A percentile compares a stretch with the other conserved stretches of the same genome.
phyloP scores from a whole-genome alignment of 2,797 vertebrate species.

The Muscicapa striata region DNA sequence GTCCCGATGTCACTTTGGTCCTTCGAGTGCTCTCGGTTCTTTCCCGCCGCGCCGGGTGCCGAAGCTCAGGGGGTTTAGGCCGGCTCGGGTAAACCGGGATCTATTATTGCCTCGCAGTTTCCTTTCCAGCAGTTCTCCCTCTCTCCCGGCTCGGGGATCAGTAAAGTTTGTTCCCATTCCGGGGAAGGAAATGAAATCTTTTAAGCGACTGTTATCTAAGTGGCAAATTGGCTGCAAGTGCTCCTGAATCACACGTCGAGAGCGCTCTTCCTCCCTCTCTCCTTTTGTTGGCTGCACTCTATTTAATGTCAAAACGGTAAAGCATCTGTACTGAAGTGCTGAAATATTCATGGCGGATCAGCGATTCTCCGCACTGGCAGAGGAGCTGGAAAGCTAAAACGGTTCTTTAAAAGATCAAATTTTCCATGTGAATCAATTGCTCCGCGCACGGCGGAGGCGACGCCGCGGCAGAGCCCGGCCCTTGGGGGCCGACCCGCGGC shows the following conservation, averaged over 20 bases:
- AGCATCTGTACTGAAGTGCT: conserved; percentile 69
- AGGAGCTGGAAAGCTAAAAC: conserved; percentile 68
- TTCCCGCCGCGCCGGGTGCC: not conserved
- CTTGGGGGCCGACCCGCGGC: not conserved
- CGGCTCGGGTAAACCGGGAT: not conserved
- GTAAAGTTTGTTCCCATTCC: not conserved
- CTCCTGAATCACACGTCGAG: conserved; percentile 23
- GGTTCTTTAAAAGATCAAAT: conserved; percentile 67
- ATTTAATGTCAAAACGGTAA: conserved; percentile 68
- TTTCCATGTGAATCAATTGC: conserved; percentile 66
- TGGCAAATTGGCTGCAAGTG: conserved; percentile 43
- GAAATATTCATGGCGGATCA: conserved; percentile 72
- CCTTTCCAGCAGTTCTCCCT: not conserved
- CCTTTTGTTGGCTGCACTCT: conserved; percentile 64
- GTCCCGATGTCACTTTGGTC: not conserved
- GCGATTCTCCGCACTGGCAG: conserved; percentile 26
- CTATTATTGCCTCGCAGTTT: not conserved
- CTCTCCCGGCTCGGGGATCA: not conserved
- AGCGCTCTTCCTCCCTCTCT: not conserved
- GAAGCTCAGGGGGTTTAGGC: not conserved
- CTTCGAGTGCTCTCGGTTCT: rapidly evolving
- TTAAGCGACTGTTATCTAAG: conserved; percentile 18
- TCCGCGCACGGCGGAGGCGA: not conserved
- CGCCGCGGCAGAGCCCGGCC: not conserved
- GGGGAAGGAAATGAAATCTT: not conserved